These are phyloP conservation scores for Xiphydria camelus DNA, from an alignment of 2,888 invertebrate genomes.

Conservation along the genomic window DNA sequence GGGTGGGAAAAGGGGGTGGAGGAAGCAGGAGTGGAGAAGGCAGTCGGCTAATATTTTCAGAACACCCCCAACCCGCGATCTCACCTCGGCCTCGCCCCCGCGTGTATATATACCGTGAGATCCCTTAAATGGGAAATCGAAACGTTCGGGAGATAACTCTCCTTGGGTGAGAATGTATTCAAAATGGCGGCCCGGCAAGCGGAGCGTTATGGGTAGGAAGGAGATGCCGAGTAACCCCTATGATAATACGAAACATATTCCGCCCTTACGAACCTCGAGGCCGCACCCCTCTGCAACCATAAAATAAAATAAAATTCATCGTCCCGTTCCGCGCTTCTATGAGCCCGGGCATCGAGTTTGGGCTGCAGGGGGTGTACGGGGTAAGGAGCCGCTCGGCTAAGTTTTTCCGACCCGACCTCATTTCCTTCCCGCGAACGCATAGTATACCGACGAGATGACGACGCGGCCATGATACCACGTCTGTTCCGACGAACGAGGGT, in stretches of 20 bases:
- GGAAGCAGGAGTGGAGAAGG: constrained; percentile 19
- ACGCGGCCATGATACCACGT: constrained; percentile 30
- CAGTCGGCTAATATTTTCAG: constrained; percentile 47
- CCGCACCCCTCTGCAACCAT: constrained; percentile 31
- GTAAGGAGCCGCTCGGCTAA: too few species aligned
- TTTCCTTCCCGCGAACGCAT: constrained; percentile 29
- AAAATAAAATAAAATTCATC: constrained; percentile 54
- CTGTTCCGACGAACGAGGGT: constrained; percentile 38
- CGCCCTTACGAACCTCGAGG: constrained; percentile 40
- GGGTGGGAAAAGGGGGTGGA: constrained; percentile 10
- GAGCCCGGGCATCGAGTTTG: not conserved
- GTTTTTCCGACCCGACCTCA: too few species aligned
- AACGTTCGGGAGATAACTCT: constrained; percentile 57
- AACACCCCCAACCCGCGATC: constrained; percentile 8
- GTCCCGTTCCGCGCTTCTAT: not conserved
- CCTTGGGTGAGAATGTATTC: constrained; percentile 57
- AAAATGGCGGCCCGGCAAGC: constrained; percentile 51
- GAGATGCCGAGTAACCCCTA: constrained; percentile 49
- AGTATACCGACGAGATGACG: too few species aligned
- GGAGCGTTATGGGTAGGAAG: constrained; percentile 44
- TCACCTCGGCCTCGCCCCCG: constrained; percentile 21
- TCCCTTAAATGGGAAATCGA: constrained; percentile 58
- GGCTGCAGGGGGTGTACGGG: not conserved
- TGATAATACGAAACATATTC: constrained; percentile 59
- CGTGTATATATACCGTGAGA: constrained; percentile 47